Percentiles rank a stretch among this genome's conserved stretches.
Conservation (phyloP, 2,113 vertebrate genomes). For the Pteropus alecto region DNA sequence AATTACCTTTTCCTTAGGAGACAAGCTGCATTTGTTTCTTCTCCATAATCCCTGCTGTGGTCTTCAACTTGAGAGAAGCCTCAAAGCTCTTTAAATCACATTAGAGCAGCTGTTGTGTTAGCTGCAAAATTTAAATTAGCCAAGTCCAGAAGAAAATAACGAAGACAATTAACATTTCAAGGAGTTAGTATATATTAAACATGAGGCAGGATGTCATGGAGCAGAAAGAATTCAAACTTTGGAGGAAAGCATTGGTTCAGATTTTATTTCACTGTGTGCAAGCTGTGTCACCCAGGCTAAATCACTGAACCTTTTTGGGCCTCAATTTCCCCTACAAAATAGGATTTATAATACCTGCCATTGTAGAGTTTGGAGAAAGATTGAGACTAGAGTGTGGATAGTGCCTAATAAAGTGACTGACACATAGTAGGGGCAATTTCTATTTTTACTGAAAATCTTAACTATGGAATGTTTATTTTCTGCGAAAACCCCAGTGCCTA, state of each 20-base stretch:
- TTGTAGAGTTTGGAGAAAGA: background rate
- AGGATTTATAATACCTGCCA: background rate
- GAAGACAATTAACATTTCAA: background rate
- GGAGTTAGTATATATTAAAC: background rate
- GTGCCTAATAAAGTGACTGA: background rate
- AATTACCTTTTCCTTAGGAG: background rate
- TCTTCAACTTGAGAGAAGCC: constrained; percentile 1
- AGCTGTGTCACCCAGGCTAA: background rate
- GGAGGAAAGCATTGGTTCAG: background rate
- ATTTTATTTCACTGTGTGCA: background rate
- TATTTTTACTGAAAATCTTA: background rate
- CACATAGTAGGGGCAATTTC: background rate
- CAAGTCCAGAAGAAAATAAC: background rate
- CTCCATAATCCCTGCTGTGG: background rate
- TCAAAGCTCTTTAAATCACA: background rate
- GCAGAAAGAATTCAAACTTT: background rate
- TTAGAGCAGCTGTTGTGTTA: background rate
- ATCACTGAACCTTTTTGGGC: background rate
- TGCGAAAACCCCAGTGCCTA: background rate
- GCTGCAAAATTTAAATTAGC: constrained; percentile 43
- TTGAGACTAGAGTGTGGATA: background rate
- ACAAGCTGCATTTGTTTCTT: background rate
- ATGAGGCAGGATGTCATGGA: background rate
- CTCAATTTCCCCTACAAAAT: background rate
- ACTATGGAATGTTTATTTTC: background rate